phyloP scores from a whole-genome alignment of 2,113 vertebrate species.

The Dendrocopos noguchii region DNA sequence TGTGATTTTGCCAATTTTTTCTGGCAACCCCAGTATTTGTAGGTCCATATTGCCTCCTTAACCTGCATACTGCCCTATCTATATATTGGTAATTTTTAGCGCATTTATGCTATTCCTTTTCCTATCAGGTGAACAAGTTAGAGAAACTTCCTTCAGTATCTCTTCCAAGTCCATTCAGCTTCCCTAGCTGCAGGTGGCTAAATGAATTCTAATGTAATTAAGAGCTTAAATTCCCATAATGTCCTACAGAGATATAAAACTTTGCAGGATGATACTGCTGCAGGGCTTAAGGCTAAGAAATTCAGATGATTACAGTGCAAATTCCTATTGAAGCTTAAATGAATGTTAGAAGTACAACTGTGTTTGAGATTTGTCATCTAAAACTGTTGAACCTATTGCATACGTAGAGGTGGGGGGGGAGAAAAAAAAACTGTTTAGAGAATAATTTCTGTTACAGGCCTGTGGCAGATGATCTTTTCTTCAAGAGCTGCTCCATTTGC shows the following conservation, averaged over 20 bases:
- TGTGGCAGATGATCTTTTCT: not conserved
- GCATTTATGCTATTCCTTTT: not conserved
- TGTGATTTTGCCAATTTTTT: not conserved
- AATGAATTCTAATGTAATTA: not conserved
- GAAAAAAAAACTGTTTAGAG: not conserved
- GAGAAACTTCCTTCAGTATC: not conserved
- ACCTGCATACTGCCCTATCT: not conserved
- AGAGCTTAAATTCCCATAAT: not conserved
- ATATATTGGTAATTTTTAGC: not conserved
- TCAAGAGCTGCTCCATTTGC: not conserved
- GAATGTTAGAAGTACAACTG: not conserved
- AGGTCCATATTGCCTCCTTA: not conserved
- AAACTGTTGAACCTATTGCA: not conserved
- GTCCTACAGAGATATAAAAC: not conserved
- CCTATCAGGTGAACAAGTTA: not conserved
- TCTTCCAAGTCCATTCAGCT: not conserved
- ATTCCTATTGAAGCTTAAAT: not conserved
- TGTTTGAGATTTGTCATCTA: not conserved
- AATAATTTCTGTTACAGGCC: not conserved
- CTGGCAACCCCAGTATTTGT: not conserved
- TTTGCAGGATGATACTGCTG: not conserved
- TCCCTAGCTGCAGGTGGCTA: not conserved
- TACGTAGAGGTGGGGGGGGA: too few species aligned
- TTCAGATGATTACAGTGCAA: not conserved
- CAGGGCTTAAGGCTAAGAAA: not conserved